phyloP scores from a whole-genome alignment of 1,140 invertebrate genomes.

The Drosophila pseudoananassae region DNA sequence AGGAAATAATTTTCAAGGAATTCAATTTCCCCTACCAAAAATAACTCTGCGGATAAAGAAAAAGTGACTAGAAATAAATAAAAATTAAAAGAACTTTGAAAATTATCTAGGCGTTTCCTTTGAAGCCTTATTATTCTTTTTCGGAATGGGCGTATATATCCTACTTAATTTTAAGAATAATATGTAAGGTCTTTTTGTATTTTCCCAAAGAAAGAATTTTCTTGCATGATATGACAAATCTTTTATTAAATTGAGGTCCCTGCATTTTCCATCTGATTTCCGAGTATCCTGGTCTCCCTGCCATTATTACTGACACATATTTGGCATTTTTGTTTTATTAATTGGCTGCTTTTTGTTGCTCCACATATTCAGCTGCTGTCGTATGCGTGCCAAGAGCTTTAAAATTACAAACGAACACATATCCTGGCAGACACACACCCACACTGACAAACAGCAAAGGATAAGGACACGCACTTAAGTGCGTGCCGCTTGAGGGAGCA shows the following conservation, averaged over 20 bases:
- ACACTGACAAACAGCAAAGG: constrained; percentile 7
- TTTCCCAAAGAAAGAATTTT: not conserved
- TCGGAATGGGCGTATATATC: no score
- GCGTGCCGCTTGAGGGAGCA: constrained; percentile 61
- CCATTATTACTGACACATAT: constrained; percentile 58
- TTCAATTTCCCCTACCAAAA: not conserved
- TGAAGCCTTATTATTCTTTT: no score
- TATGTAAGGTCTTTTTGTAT: not conserved
- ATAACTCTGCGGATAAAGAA: not conserved
- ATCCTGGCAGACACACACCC: constrained; percentile 24
- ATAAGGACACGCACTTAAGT: constrained; percentile 53
- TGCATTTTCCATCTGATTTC: not conserved
- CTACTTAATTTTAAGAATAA: no score
- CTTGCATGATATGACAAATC: not conserved
- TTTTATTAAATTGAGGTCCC: not conserved
- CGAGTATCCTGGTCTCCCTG: constrained; percentile 19
- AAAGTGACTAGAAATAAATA: not conserved
- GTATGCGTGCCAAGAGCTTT: constrained; percentile 36
- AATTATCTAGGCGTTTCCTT: no score
- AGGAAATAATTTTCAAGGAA: not conserved
- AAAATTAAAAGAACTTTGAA: no score
- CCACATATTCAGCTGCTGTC: constrained; percentile 4
- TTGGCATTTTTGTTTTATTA: constrained; percentile 57
- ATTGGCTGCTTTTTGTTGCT: constrained; percentile 48
- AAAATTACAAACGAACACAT: constrained; percentile 41